Base-by-base conservation (phyloP, 37 sponge, comb jelly and placozoan genomes). In the Halisarca cf. caerulea region DNA sequence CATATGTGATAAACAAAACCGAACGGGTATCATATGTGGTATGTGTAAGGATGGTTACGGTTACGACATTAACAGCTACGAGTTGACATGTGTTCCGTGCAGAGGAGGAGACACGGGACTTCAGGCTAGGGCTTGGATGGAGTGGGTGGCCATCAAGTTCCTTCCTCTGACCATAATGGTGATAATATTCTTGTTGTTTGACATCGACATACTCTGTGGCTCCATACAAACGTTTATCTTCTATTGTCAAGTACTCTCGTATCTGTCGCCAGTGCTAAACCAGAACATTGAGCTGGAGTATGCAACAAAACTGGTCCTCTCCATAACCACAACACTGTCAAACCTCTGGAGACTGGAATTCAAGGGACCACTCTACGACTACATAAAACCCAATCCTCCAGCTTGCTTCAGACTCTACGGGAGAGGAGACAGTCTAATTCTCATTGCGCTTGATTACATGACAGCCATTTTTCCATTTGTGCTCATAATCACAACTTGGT, bases 221-320 rank as follows among this genome's bases (percentile, higher is more conserved):
- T 68, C 69, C n/a, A 68, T 68, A 34, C 69, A 68, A 34, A 68
- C 35, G 14, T 68, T 68, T 34, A 68, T 68, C 30, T 30, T 68
- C 33, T 68, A 68, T 34, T 34, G 69, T 27, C 69, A 68, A 5
- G 35, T 68, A 17, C 33, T 68, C 14, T 1, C 11, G 17, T 68
- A 68, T 4, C 35, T 68, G 33, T 68, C 69, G 30, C 69, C 69
- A 34, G 1, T 68, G 34, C 30, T 68, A 5, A 5, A 68, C 27
- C 30, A 68, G 28, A 68, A 28, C 35, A 28, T 30, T 17, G 35
- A 68, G 17, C 3, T 68, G 51, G 51, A 47, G 51, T 6, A 47
- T 11, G 11, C 6, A 47, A 18, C 30, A 34, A 30, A 2, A 34
- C 35, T 7, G 69, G 35, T 30, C 1, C 69, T 34, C n/a, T 28